Evolutionary conservation across 2,797 vertebrate species (phyloP), one percentile per base, ranked within the genome.

Genomic region (Macrochelys suwanniensis): DNA sequence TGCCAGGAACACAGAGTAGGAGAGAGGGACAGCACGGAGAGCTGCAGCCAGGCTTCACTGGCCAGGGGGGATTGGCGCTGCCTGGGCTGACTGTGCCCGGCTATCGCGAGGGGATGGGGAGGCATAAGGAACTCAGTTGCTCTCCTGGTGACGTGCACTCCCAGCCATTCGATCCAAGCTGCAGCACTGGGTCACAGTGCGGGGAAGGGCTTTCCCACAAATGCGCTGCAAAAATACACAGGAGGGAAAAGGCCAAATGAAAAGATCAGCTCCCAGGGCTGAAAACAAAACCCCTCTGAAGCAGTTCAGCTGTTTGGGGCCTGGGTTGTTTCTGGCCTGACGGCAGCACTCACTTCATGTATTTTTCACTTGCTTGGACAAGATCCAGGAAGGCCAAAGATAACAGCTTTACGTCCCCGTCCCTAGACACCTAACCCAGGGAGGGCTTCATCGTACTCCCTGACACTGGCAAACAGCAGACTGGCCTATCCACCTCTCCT

Each of bases 261-360:
- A 71, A 53, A 59, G 83, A 42, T 61, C 7, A n/a, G 74, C 21
- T 42, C 76, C 49, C 45, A 7, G 76, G 16, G 65, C n/a, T 68
- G 65, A 23, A 37, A 37, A 21, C 16, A 37, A 37, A 68, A 11
- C 1, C 33, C 61, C 61, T 65, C 33, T n/a, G 61, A 65, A 65
- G 61, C 33, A 11, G n/a, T n/a, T 68, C 65, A 37, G 65, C n/a
- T 37, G 65, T 21, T 37, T 37, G 42, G 94, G 90, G 82, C 90
- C 88, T 79, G 80, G 94, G 94, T 89, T 97, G 97, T 97, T 97
- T 97, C 96, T 95, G 96, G 87, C 89, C 11, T 85, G 80, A 1
- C 6, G 3, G 4, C 54, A 42, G 80, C 5, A 26, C 94, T 96
- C 80, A 1, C 95, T 96, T 95, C 89, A 93, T 94, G 92, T 15